A percentile compares a stretch with the other conserved stretches of the same genome.
phyloP scores from a whole-genome alignment of 2,888 invertebrate species.

The Pristionchus fissidentatus region DNA sequence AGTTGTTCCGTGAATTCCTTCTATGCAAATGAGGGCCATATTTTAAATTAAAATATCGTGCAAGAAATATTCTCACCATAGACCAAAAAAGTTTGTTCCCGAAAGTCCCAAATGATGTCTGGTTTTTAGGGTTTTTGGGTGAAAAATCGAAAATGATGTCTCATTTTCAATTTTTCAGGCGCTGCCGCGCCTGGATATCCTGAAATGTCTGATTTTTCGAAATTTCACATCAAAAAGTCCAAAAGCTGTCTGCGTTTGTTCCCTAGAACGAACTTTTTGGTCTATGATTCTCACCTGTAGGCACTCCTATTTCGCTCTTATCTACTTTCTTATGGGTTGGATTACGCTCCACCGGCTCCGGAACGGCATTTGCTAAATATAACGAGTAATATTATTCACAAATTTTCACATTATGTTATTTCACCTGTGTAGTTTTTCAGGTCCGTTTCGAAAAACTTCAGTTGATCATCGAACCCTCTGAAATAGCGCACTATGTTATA shows the following conservation, averaged over 20 bases:
- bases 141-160: no score
- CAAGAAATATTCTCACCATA: background rate
- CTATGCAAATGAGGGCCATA: background rate
- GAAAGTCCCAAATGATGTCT: no score
- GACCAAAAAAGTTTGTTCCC: no score
- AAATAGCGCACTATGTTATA: background rate
- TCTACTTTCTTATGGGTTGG: slow-evolving; percentile 4
- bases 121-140: no score
- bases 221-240: no score
- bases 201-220: no score
- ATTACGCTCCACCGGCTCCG: background rate
- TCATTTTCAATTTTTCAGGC: no score
- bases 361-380: background rate
- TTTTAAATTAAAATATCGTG: background rate
- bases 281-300: slow-evolving; percentile 29
- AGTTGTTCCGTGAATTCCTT: background rate
- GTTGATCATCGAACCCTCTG: slow-evolving; percentile 27
- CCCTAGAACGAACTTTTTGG: no score
- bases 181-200: no score
- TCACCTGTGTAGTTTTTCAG: slow-evolving; percentile 3
- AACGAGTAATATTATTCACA: background rate
- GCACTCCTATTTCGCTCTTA: slow-evolving; percentile 28
- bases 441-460: background rate
- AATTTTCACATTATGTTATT: background rate
- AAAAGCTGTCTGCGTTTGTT: no score